phyloP scores from a whole-genome alignment of 2,888 invertebrate genomes.

The Limenitis camilla region DNA sequence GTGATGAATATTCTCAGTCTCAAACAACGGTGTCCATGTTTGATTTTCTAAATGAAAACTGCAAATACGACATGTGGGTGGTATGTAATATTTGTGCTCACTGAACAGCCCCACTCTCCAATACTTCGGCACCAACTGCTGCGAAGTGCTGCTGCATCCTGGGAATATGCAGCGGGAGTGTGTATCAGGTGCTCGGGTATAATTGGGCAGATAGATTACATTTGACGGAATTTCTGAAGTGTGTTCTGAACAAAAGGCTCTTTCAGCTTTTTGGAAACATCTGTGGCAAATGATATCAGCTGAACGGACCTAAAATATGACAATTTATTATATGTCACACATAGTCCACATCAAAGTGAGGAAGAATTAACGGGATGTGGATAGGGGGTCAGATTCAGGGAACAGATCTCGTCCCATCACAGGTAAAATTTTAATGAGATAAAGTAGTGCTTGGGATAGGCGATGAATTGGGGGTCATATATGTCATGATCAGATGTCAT shows the following conservation, averaged over 20 bases:
- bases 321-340: not conserved
- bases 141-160: not conserved
- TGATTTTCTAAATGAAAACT: constrained; percentile 11
- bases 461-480: not conserved
- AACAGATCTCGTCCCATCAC: no score
- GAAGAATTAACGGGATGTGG: no score
- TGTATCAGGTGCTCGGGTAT: constrained; percentile 2
- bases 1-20: not conserved
- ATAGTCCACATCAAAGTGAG: no score
- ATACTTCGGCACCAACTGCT: constrained; percentile 2
- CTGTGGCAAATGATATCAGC: not conserved
- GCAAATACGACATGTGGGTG: constrained; percentile 17
- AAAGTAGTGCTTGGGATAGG: no score
- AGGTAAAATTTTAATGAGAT: no score
- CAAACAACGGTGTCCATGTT: constrained; percentile 7
- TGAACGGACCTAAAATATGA: not conserved
- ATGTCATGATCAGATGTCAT: not conserved
- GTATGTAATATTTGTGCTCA: constrained; percentile 15
- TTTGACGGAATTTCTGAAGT: not conserved
- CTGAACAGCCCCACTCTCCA: constrained; percentile 11
- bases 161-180: constrained; percentile 4
- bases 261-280: constrained; percentile 1
- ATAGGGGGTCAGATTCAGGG: no score
- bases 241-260: not conserved
- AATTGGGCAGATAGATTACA: not conserved